These are phyloP conservation scores for Vimba vimba DNA, from an alignment of 2,113 vertebrate species.

Conservation along the genomic window DNA sequence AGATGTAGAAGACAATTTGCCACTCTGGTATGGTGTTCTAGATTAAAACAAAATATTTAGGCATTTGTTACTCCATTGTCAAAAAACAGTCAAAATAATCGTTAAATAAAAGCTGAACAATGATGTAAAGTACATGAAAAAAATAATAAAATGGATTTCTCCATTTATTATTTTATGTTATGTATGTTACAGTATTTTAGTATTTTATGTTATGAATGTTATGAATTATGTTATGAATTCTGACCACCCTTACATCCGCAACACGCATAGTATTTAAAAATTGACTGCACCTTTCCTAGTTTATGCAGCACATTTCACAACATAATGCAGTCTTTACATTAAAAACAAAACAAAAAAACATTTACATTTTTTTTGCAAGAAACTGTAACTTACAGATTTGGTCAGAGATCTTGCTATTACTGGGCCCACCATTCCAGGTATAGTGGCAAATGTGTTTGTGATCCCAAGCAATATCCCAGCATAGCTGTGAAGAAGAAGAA, in stretches of 20 bases:
- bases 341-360: neutral
- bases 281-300: neutral
- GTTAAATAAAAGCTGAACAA: neutral
- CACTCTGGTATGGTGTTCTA: constrained; percentile 93
- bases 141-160: too few species aligned
- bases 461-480: constrained; percentile 96
- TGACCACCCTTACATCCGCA: neutral
- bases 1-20: constrained; percentile 93
- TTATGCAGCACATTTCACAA: neutral
- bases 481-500: constrained; percentile 75
- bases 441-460: constrained; percentile 95
- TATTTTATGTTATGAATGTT: neutral
- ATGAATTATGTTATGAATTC: neutral
- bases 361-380: neutral
- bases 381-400: constrained; percentile 82
- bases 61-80: constrained; percentile 9
- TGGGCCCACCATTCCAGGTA: constrained; percentile 96
- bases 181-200: too few species aligned
- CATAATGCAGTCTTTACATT: neutral
- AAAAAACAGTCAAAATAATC: neutral
- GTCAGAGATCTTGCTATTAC: constrained; percentile 90
- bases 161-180: too few species aligned
- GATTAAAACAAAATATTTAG: constrained; percentile 45
- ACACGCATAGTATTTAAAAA: neutral
- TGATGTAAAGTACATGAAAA: neutral